Conservation (phyloP, 2,797 vertebrate species). For the Cyprinella venusta region DNA sequence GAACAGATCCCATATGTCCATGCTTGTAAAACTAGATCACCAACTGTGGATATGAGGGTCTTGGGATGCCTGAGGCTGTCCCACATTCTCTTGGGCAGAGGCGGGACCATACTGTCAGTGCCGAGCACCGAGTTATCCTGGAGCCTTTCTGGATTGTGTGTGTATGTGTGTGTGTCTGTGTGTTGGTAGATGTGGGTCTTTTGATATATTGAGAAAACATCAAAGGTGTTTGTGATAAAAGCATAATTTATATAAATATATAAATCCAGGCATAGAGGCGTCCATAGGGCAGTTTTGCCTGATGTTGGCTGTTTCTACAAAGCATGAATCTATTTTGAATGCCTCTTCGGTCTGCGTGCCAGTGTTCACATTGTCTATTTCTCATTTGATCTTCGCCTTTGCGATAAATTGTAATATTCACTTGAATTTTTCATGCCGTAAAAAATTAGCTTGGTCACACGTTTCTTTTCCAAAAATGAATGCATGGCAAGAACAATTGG, state of each 20-base stretch:
- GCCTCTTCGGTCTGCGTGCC: conserved; percentile 10
- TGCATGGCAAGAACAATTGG: not conserved
- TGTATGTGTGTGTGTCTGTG: conserved; percentile 29
- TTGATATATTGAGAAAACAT: conserved; percentile 34
- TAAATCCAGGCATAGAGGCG: conserved; percentile 20
- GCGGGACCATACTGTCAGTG: conserved; percentile 50
- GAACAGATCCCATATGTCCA: conserved; percentile 61
- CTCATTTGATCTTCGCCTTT: conserved; percentile 30
- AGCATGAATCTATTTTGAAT: conserved; percentile 33
- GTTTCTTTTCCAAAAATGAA: not conserved
- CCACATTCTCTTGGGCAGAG: conserved; percentile 49
- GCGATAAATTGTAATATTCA: conserved; percentile 25
- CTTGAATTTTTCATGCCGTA: not conserved
- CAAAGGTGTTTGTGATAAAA: conserved; percentile 50
- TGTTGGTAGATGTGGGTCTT: conserved; percentile 37
- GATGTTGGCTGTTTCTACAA: conserved; percentile 38
- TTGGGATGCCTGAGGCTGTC: conserved; percentile 51
- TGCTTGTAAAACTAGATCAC: conserved; percentile 66
- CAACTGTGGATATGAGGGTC: conserved; percentile 61
- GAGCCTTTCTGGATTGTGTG: conserved; percentile 38
- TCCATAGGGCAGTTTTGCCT: conserved; percentile 36
- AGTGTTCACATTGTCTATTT: conserved; percentile 20
- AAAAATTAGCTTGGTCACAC: not conserved
- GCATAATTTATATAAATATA: conserved; percentile 20
- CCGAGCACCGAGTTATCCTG: conserved; percentile 39